Evolutionary conservation across 2,797 vertebrate genomes (phyloP).

Genomic region (Notolepis coatsorum): DNA sequence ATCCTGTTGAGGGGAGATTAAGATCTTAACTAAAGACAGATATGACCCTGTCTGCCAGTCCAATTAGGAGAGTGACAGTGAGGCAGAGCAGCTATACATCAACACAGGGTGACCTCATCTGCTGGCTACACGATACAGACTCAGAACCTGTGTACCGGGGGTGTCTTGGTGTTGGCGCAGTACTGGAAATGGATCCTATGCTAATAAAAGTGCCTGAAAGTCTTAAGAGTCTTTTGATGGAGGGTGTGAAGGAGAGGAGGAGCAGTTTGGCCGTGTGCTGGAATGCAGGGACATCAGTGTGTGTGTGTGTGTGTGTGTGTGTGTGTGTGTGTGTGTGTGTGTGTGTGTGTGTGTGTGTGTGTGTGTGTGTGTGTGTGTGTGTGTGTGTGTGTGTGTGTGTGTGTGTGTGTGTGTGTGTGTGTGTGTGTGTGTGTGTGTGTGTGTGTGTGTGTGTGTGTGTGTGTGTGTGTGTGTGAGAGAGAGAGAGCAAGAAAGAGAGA

Average conservation of each 20-base stretch:
- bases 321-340: neutral
- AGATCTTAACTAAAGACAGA: constrained; percentile 53
- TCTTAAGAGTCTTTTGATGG: constrained; percentile 38
- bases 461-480: neutral
- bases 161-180: constrained; percentile 37
- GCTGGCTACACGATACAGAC: constrained; percentile 28
- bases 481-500: neutral
- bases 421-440: constrained; percentile 57
- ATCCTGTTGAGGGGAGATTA: constrained; percentile 67
- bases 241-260: constrained; percentile 56
- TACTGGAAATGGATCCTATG: constrained; percentile 43
- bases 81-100: constrained; percentile 61
- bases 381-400: neutral
- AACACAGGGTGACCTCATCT: constrained; percentile 71
- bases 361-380: neutral
- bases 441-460: neutral
- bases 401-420: constrained; percentile 58
- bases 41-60: constrained; percentile 55
- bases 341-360: constrained; percentile 21
- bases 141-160: constrained; percentile 26
- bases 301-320: constrained; percentile 17
- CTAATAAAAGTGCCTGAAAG: constrained; percentile 59
- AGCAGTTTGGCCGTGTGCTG: constrained; percentile 43
- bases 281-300: constrained; percentile 54
- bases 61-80: constrained; percentile 74